phyloP scores from a whole-genome alignment of 2,113 vertebrate genomes.

The Terrapene triunguis region DNA sequence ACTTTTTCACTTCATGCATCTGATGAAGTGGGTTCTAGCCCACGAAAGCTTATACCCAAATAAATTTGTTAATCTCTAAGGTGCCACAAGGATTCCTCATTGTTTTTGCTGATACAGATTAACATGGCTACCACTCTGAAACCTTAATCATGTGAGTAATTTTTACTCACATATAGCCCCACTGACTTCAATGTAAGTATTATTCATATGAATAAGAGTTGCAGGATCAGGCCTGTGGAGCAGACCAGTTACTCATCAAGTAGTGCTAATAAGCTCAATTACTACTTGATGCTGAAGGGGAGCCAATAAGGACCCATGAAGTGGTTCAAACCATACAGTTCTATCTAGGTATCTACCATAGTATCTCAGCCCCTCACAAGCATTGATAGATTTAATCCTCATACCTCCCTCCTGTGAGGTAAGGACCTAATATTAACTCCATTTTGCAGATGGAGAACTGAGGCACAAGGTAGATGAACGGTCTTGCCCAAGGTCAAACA shows the following conservation, averaged over 20 bases:
- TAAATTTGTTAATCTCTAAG: too few species aligned
- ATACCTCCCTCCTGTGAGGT: not conserved
- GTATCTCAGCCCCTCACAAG: not conserved
- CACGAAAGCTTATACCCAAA: too few species aligned
- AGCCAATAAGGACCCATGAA: not conserved
- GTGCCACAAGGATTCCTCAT: too few species aligned
- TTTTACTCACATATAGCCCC: accelerated
- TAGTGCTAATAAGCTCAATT: not conserved
- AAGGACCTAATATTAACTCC: not conserved
- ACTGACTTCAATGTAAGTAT: not conserved
- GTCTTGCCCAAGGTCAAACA: not conserved
- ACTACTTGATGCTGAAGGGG: not conserved
- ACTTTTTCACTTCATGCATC: not conserved
- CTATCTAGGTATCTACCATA: not conserved
- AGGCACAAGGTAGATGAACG: not conserved
- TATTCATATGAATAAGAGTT: accelerated
- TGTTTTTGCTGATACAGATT: too few species aligned
- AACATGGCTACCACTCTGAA: too few species aligned
- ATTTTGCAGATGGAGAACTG: not conserved
- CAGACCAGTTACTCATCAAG: not conserved
- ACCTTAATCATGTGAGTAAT: not conserved
- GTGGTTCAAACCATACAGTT: not conserved
- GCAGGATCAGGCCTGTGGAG: not conserved
- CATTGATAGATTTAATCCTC: not conserved
- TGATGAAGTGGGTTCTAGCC: too few species aligned